A percentile compares a stretch with the other conserved stretches of the same genome.
These are phyloP conservation scores for Melanotaenia boesemani DNA, from an alignment of 2,797 vertebrate genomes.

Conservation along the genomic window DNA sequence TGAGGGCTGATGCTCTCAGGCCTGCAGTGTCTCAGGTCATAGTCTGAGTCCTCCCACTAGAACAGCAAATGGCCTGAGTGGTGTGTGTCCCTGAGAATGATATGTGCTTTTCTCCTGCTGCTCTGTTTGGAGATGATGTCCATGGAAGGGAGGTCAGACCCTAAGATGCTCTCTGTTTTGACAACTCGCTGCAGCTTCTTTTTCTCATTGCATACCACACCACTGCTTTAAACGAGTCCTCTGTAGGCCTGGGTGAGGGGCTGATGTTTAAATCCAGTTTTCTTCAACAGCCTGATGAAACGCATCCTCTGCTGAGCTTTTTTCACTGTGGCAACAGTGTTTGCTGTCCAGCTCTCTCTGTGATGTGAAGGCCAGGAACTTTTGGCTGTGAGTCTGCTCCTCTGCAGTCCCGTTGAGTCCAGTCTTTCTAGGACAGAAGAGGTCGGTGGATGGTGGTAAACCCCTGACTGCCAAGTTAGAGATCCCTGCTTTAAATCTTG, in stretches of 20 bases:
- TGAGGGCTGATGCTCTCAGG: too few species aligned
- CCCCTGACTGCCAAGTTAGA: too few species aligned
- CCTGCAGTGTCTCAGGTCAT: too few species aligned
- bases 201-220: background rate
- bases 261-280: background rate
- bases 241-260: background rate
- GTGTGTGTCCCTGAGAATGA: background rate
- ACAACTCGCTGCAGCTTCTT: background rate
- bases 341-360: too few species aligned
- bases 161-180: background rate
- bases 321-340: background rate
- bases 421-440: too few species aligned
- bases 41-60: too few species aligned
- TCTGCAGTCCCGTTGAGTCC: too few species aligned
- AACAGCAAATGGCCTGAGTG: background rate
- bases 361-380: too few species aligned
- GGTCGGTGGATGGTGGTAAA: too few species aligned
- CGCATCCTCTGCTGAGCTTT: background rate
- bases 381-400: too few species aligned
- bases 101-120: background rate
- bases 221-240: background rate
- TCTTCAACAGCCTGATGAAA: constrained; percentile 6
- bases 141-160: background rate
- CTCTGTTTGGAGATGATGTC: background rate
- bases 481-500: too few species aligned